Conservation (phyloP, 2,113 vertebrate species). For the Copsychus sechellarum region DNA sequence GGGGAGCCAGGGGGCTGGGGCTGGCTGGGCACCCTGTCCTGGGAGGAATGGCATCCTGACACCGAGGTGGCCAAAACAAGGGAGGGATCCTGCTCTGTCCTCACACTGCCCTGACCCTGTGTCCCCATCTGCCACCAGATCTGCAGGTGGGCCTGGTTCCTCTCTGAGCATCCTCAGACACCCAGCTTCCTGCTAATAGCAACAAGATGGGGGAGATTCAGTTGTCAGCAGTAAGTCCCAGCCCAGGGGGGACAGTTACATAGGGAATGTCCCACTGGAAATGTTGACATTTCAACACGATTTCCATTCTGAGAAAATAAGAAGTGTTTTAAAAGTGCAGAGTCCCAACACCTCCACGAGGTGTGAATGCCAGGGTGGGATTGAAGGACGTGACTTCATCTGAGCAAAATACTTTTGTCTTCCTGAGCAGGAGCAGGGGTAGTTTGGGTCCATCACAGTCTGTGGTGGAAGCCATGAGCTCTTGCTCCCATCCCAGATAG, state of each 20-base stretch:
- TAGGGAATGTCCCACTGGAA: conserved; percentile 1
- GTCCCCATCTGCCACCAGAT: fast-evolving
- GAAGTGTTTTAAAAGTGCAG: not conserved
- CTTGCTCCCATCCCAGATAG: not conserved
- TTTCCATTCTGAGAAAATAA: not conserved
- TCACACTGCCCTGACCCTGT: fast-evolving
- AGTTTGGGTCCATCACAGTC: not conserved
- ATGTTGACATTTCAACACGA: not conserved
- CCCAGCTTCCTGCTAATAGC: not conserved
- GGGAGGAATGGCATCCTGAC: not conserved
- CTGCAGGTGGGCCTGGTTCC: not conserved
- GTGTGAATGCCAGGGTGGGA: not conserved
- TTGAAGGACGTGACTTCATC: not conserved
- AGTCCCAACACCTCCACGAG: not conserved
- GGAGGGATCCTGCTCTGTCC: not conserved
- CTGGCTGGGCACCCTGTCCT: not conserved
- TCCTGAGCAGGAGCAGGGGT: not conserved
- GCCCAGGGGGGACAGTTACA: not conserved
- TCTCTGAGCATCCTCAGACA: fast-evolving
- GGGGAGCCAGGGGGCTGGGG: not conserved
- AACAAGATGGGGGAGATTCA: not conserved
- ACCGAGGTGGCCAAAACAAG: fast-evolving
- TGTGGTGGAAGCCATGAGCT: fast-evolving
- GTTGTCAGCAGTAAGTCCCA: not conserved
- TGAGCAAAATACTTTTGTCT: not conserved